Evolutionary conservation across 2,113 vertebrate genomes (phyloP), one percentile per base, ranked within the genome.

Genomic region (Corythornis cristatus): DNA sequence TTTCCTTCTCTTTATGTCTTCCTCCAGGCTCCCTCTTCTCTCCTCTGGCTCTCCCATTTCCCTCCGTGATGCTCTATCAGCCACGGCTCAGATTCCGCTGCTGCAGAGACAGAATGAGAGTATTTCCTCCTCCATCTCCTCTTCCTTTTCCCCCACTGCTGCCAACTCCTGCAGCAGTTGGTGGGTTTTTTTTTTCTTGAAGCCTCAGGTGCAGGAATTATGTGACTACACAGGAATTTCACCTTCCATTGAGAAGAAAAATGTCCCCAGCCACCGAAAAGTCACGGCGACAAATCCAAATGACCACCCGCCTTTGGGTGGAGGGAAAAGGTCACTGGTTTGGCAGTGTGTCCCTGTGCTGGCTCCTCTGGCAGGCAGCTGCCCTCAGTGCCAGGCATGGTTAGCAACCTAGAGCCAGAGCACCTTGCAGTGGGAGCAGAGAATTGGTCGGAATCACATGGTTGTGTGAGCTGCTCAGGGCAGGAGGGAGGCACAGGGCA

Each of bases 81-180:
- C 90, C 84, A 57, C 0, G 0, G 83, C 37, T 84, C 1, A 0
- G 77, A 93, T 95, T 94, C 90, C 62, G 37, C 77, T 82, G 57
- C 81, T 90, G 72, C 90, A 94, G 90, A 90, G 92, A 94, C 29
- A 65, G 86, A 86, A 95, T 95, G 85, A 90, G 95, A 91, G 91
- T 93, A 95, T 96, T 96, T 96, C 96, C 96, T 94, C 58, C 73
- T 86, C 40, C 77, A 64, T 95, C 92, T 86, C 92, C 92, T 94
- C 74, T 96, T 96, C 96, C 95, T 93, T 70, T 92, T 93, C 79
- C 82, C 40, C 25, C 50, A 33, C n/a, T 88, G 72, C 66, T 96
- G 93, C 96, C 96, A 96, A 68, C 70, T 94, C 62, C 71, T 72
- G 88, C 58, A 81, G 70, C 3, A 1, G 53, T 75, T 2, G 2